A percentile compares a stretch with the other conserved stretches of the same genome.
Conservation (phyloP, 2,888 invertebrate genomes). For the Erebia epiphron region DNA sequence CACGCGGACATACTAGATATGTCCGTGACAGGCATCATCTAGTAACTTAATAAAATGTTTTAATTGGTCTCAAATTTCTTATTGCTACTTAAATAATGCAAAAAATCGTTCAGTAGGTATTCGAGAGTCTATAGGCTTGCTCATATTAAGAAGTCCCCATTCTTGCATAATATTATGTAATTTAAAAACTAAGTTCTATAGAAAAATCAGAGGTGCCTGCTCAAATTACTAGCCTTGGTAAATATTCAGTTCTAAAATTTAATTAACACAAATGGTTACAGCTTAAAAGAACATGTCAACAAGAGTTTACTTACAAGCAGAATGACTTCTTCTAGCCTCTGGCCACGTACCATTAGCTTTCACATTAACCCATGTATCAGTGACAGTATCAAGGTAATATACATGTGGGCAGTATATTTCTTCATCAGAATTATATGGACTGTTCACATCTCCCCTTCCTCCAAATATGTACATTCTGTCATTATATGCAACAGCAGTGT, state of each 20-base stretch:
- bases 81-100: too few relatives aligned
- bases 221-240: neutral
- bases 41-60: too few relatives aligned
- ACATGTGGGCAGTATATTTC: constrained; percentile 91
- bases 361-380: constrained; percentile 86
- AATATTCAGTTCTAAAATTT: too few relatives aligned
- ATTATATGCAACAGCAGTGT: constrained; percentile 90
- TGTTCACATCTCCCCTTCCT: constrained; percentile 89
- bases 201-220: neutral
- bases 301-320: constrained; percentile 87
- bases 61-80: too few relatives aligned
- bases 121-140: too few relatives aligned
- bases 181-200: neutral
- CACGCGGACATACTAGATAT: too few relatives aligned
- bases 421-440: constrained; percentile 77
- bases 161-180: too few relatives aligned
- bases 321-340: constrained; percentile 93
- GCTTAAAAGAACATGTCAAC: neutral
- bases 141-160: too few relatives aligned
- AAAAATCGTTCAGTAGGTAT: too few relatives aligned
- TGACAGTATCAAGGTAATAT: constrained; percentile 88
- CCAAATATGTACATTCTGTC: constrained; percentile 95
- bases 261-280: too few relatives aligned
- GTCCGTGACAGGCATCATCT: too few relatives aligned
- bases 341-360: constrained; percentile 86